phyloP scores from a whole-genome alignment of 2,888 invertebrate genomes.

The Leucophenga maculata region DNA sequence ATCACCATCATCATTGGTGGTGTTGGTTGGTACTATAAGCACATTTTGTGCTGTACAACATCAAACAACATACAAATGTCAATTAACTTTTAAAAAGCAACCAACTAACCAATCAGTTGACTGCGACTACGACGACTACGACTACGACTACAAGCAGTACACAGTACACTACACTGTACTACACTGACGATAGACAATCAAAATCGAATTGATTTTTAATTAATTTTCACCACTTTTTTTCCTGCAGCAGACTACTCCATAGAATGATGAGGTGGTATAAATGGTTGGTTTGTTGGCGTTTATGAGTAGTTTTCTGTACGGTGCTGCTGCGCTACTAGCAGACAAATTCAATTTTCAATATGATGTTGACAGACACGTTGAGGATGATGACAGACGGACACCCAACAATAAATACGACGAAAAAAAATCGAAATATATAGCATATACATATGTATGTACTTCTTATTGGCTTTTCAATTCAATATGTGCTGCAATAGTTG shows the following conservation, averaged over 20 bases:
- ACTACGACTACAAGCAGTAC: slow-evolving; percentile 23
- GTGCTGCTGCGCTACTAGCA: slow-evolving; percentile 10
- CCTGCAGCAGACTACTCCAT: not conserved
- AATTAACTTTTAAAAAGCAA: slow-evolving; percentile 52
- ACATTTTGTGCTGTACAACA: not conserved
- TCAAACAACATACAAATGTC: slow-evolving; percentile 54
- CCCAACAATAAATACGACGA: not conserved
- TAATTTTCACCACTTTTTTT: slow-evolving; percentile 64
- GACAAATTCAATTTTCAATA: slow-evolving; percentile 23
- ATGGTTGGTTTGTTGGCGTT: too few relatives aligned
- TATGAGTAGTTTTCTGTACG: not conserved
- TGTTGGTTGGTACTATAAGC: too few relatives aligned
- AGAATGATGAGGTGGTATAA: not conserved
- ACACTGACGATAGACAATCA: slow-evolving; percentile 49
- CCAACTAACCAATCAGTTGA: not conserved
- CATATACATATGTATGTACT: not conserved
- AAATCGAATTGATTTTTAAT: slow-evolving; percentile 64
- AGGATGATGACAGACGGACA: not conserved
- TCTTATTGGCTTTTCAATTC: too few relatives aligned
- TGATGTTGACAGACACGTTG: slow-evolving; percentile 6
- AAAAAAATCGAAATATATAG: slow-evolving; percentile 10
- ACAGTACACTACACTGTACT: not conserved
- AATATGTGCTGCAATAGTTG: too few relatives aligned
- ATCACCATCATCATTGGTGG: too few relatives aligned
- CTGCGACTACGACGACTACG: slow-evolving; percentile 29